Evolutionary conservation across 1,140 invertebrate species (phyloP), one percentile per base, ranked within the genome.

Genomic region (Macrobrachium rosenbergii): DNA sequence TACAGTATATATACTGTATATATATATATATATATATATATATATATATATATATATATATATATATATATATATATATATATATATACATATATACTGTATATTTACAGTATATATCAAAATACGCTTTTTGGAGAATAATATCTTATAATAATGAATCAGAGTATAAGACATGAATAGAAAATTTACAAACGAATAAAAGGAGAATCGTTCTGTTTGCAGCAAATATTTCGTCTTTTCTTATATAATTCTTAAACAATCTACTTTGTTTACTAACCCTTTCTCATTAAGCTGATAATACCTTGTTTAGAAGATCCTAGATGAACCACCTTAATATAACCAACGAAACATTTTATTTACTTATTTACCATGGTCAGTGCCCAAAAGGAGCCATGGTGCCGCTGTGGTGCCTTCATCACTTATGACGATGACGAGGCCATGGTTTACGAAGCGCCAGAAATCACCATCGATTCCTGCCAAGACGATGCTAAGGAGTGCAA

Each of bases 371-470:
- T 28, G 3, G 7, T 0, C 59, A 79, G 77, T 52, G 77, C 43
- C 5, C 16, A 79, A 12, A 60, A 12, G n/a, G 77, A 79, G 19
- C 58, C 77, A n/a, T 79, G 52, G 58, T 79, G 77, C 37, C 77
- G 77, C 2, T 79, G 77, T 23, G 77, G 58, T 0, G 77, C 77
- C 37, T 79, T 79, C 77, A 58, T 79, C 77, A 79, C 59, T 8
- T 79, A 79, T 16, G 28, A 62, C 6, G 14, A 79, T 28, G 59
- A 58, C n/a, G 17, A 59, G 16, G 28, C 62, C 6, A 62, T 60
- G 59, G 77, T 79, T 11, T 79, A 79, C 58, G 58, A 62, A 21
- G 77, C 52, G 5, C 77, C 77, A 16, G 77, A 79, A 23, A 12
- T 79, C 16, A 5, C 58, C 77, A 79, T 79, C 58, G 77, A 79